These are phyloP conservation scores for Illadopsis cleaveri DNA, from an alignment of 2,113 vertebrate species.

Conservation along the genomic window DNA sequence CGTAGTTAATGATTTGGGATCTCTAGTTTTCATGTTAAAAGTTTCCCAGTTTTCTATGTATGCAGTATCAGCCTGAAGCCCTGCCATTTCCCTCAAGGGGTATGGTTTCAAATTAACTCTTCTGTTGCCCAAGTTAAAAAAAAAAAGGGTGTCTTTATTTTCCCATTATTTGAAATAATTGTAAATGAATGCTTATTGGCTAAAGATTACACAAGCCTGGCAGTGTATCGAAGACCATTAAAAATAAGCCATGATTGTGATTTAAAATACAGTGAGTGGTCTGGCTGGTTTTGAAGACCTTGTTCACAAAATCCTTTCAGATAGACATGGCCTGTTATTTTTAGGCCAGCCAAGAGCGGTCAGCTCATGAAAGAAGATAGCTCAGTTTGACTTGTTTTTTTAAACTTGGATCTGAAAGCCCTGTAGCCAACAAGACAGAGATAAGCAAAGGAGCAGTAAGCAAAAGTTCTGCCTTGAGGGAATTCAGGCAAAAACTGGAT, in stretches of 20 bases:
- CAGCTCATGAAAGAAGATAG: constrained; percentile 4
- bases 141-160: constrained; percentile 29
- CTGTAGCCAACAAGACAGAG: constrained; percentile 9
- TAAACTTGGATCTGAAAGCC: constrained; percentile 7
- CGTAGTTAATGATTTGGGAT: constrained; percentile 42
- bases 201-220: constrained; percentile 4
- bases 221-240: background rate
- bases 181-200: background rate
- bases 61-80: background rate
- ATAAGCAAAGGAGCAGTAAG: background rate
- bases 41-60: background rate
- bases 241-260: background rate
- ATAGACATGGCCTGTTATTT: constrained; percentile 14
- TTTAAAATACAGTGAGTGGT: background rate
- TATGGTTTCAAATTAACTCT: constrained; percentile 35
- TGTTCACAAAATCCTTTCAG: background rate
- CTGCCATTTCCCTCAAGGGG: background rate
- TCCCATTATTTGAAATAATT: constrained; percentile 15
- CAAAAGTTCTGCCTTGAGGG: background rate
- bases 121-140: background rate
- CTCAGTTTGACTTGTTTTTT: background rate
- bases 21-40: background rate
- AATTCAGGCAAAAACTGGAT: background rate
- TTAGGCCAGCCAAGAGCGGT: constrained; percentile 12
- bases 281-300: background rate